phyloP scores from a whole-genome alignment of 2,888 invertebrate species.

The Anthrax anthrax region DNA sequence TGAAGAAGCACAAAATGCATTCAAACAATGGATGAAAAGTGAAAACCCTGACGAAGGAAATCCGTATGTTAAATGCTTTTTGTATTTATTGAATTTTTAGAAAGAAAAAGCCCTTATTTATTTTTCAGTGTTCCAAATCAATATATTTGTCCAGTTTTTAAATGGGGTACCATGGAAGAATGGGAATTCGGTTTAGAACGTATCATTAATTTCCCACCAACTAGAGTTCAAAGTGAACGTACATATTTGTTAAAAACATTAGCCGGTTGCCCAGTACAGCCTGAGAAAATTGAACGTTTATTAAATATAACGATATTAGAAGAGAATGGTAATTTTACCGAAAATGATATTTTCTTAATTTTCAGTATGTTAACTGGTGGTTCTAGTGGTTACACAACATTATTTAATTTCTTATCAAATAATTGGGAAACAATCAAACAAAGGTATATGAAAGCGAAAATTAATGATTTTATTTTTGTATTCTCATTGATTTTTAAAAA shows the following conservation, averaged over 20 bases:
- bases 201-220: slow-evolving; percentile 57
- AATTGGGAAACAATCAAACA: slow-evolving; percentile 55
- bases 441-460: slow-evolving; percentile 43
- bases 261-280: slow-evolving; percentile 63
- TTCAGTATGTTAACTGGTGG: slow-evolving; percentile 60
- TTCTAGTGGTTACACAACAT: slow-evolving; percentile 53
- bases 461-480: not conserved
- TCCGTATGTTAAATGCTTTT: slow-evolving; percentile 43
- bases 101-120: too few relatives aligned
- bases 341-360: slow-evolving; percentile 59
- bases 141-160: slow-evolving; percentile 67
- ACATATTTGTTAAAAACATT: slow-evolving; percentile 63
- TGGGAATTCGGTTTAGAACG: slow-evolving; percentile 71
- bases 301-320: slow-evolving; percentile 56
- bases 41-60: slow-evolving; percentile 63
- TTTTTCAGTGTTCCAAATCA: slow-evolving; percentile 55
- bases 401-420: slow-evolving; percentile 55
- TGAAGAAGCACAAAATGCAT: slow-evolving; percentile 56
- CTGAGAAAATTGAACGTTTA: slow-evolving; percentile 49
- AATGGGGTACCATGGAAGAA: slow-evolving; percentile 64
- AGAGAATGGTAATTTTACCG: slow-evolving; percentile 56
- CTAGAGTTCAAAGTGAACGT: slow-evolving; percentile 56
- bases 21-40: slow-evolving; percentile 58
- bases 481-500: not conserved
- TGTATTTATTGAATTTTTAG: not conserved